Evolutionary conservation across 2,888 invertebrate species (phyloP).

Genomic region (Gortyna flavago): DNA sequence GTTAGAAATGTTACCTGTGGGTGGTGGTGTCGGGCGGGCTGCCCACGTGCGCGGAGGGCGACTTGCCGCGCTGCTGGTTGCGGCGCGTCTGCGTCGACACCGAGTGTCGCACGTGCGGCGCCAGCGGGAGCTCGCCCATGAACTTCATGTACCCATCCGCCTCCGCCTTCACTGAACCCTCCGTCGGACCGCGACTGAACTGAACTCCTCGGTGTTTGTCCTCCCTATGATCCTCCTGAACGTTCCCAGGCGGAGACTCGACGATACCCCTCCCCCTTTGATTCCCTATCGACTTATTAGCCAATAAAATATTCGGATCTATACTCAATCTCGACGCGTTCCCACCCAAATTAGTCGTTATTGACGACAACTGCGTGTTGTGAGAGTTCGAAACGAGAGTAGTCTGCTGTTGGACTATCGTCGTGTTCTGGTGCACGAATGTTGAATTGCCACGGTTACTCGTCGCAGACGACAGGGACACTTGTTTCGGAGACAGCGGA

Average conservation of each 20-base stretch:
- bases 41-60: conserved; percentile 74
- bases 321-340: conserved; percentile 88
- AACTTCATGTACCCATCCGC: conserved; percentile 74
- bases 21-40: conserved; percentile 96
- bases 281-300: conserved; percentile 75
- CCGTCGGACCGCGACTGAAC: conserved; percentile 30
- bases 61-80: conserved; percentile 68
- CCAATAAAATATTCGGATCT: conserved; percentile 90
- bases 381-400: conserved; percentile 94
- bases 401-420: conserved; percentile 95
- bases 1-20: conserved; percentile 87
- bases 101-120: conserved; percentile 89
- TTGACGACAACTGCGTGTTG: conserved; percentile 78
- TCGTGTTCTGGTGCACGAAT: conserved; percentile 95
- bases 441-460: conserved; percentile 92
- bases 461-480: conserved; percentile 87
- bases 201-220: conserved; percentile 49
- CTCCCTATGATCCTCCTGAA: conserved; percentile 64
- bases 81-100: conserved; percentile 93
- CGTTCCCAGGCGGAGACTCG: conserved; percentile 64
- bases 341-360: conserved; percentile 73
- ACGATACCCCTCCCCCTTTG: conserved; percentile 71
- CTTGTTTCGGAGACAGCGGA: conserved; percentile 91
- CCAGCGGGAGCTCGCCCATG: conserved; percentile 70
- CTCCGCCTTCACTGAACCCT: conserved; percentile 63